Base-by-base conservation (phyloP, 2,113 vertebrate genomes). In the human region DNA sequence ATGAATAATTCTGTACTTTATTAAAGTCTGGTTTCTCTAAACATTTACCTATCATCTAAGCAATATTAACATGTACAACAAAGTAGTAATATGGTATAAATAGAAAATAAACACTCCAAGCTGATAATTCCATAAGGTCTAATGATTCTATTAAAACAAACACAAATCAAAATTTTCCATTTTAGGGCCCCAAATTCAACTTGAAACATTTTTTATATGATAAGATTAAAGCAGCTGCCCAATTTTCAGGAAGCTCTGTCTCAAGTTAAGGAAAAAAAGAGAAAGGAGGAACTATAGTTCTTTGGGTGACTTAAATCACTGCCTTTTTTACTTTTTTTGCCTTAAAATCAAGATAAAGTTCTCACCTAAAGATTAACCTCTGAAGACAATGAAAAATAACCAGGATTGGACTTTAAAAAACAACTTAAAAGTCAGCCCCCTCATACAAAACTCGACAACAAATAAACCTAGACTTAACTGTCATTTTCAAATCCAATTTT, bases 291-390 rank as follows among this genome's bases (percentile, higher is more conserved):
- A 14, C 16, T 32, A 79, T 7, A 91, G 72, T 57, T 91, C 38
- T 90, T 81, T 35, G n/a, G 38, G 35, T 48, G 20, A 43, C 45
- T 90, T 64, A 95, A 75, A 48, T 12, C 68, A 57, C 40, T 85
- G 35, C 10, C 73, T 32, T 76, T 66, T 93, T 83, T 22, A 76
- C 13, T 38, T 50, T 66, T 86, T 86, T 52, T 83, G 32, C 25
- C 40, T 95, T 72, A 95, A 97, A 92, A 72, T 86, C n/a, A 96
- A 90, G 30, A 75, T 32, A 86, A 89, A 97, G 68, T 43, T 70
- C 92, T 96, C 75, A 50, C 25, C 90, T 75, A 84, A 88, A 14
- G 40, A 92, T 86, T 84, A 73, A 81, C 14, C 1, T 87, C 38
- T 43, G 40, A 22, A 90, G 30, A 82, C 32, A 72, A 35, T 82